Base-by-base conservation (phyloP, 2,888 invertebrate species). In the Spilarctia lutea region DNA sequence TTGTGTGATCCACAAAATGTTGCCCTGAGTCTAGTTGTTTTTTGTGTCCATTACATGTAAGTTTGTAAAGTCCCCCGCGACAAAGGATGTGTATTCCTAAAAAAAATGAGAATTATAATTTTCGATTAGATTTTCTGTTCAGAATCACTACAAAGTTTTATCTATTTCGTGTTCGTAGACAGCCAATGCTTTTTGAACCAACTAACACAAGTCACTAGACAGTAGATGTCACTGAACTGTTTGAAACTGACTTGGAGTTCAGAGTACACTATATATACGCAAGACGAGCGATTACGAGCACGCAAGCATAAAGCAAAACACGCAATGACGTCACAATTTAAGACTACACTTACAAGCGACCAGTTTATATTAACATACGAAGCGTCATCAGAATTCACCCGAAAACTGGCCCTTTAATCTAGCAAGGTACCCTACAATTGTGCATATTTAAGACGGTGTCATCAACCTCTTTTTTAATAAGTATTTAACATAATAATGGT, bases 381-480 rank as follows among this genome's bases (percentile, higher is more conserved):
- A 63, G 2, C 18, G 18, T 63, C 63, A 30, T 30, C 30, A 30
- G 13, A 3, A 30, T 30, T 60, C 60, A 30, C 3, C 18, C 30
- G 7, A 63, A 30, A 30, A 63, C 24, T 63, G 7, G 0, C 8
- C 6, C 39, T 56, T 60, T n/a, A 35, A 70, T 56, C 69, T 30
- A 30, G 16, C 63, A 30, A 3, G 2, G 39, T 68, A 4, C 6
- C 20, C 35, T 45, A 69, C 73, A 76, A 72, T 72, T 70, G 65
- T 66, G 6, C 45, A 65, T 76, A 52, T 79, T 60, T 39, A 56
- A 56, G n/a, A 16, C 56, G 70, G 80, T 82, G 83, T 83, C 83
- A 79, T 82, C 84, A 84, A 84, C 83, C 83, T 83, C 79, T 82
- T 83, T 79, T 82, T 84, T 76, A 82, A 81, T 83, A 80, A 82